phyloP scores from a whole-genome alignment of 2,797 vertebrate genomes.

The Lithobates pipiens region DNA sequence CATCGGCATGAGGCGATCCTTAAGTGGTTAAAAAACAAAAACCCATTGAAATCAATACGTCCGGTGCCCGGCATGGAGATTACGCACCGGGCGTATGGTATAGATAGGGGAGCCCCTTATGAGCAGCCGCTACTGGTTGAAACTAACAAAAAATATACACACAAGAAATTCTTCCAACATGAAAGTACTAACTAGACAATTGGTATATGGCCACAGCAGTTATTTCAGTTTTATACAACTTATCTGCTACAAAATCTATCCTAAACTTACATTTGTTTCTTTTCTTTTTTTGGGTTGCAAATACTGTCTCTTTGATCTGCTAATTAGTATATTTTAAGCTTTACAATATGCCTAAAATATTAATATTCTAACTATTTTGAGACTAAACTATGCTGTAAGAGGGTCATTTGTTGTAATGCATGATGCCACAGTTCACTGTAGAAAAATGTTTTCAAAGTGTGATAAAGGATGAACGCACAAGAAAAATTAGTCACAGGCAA shows the following conservation, averaged over 20 bases:
- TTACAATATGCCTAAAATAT: background rate
- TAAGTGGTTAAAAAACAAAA: too few species aligned
- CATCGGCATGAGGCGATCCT: too few species aligned
- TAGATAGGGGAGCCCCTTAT: too few species aligned
- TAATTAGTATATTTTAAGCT: background rate
- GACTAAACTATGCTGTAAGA: background rate
- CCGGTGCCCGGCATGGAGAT: too few species aligned
- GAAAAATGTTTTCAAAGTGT: conserved; percentile 29
- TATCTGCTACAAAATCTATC: too few species aligned
- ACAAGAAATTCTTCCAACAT: background rate
- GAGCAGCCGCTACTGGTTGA: too few species aligned
- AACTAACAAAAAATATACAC: too few species aligned
- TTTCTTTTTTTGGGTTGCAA: background rate
- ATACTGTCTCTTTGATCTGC: background rate
- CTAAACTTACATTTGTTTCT: too few species aligned
- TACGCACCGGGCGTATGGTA: too few species aligned
- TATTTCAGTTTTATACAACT: too few species aligned
- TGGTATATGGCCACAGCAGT: too few species aligned
- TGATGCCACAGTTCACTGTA: background rate
- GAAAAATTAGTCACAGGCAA: conserved; percentile 38
- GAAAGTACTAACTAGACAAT: background rate
- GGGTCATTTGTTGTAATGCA: conserved; percentile 8
- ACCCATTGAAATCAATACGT: too few species aligned
- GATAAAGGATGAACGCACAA: conserved; percentile 24
- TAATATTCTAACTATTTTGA: background rate